Evolutionary conservation across 1,140 invertebrate genomes (phyloP), one percentile per base, ranked within the genome.

Genomic region (Anthonomus grandis): DNA sequence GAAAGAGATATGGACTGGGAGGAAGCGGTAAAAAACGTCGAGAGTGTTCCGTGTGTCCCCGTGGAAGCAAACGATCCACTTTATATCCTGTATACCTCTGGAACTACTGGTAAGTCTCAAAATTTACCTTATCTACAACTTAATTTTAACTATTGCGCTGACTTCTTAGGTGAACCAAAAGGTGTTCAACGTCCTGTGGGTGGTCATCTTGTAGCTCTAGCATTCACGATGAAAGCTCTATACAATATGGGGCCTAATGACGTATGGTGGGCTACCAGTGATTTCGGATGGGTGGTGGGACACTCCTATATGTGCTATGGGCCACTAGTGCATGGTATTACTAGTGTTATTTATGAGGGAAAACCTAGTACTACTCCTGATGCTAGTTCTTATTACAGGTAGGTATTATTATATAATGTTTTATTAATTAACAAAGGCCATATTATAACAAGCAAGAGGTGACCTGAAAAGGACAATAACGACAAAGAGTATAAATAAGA

Each of bases 251-350:
- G 83, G 19, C 81, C 84, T 5, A 86, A 86, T 17, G 87, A 92
- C 36, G 85, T 90, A 3, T 97, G 91, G 91, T 97, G 92, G 92
- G 87, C 86, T 21, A 91, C 92, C 0, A 73, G 70, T 54, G 86
- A 88, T 67, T 78, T 91, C 54, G 91, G 93, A 1, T 97, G 93
- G 94, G 91, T 96, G 0, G 92, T 95, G 2, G 93, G 93, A 2
- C 92, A 94, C 71, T 93, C 91, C 0, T 97, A 95, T 67, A 95
- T 95, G 49, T 92, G 90, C 70, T 97, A 97, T 64, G 93, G 85
- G 2, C 93, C 94, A 0, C 75, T 97, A 0, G 71, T 92, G 0
- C 84, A 86, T 60, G 87, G 92, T 1, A 78, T 86, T 24, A 95
- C 92, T 0, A 89, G 89, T 60, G 79, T 97, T 1, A 82, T 97